phyloP scores from a whole-genome alignment of 2,888 invertebrate genomes.

The Biston betularia region DNA sequence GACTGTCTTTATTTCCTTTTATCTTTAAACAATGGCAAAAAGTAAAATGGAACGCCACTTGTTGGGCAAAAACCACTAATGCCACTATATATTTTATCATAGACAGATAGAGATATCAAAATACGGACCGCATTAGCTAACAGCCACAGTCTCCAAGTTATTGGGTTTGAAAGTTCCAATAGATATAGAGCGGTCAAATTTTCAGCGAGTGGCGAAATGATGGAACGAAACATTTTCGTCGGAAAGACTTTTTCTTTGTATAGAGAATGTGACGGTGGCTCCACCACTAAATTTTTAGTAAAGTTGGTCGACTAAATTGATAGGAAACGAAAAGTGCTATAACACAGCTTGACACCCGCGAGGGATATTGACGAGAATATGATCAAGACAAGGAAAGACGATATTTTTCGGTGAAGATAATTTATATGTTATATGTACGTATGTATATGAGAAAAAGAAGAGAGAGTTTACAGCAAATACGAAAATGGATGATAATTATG shows the following conservation, averaged over 20 bases:
- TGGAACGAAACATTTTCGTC: neutral
- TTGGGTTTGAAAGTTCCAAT: conserved; percentile 15
- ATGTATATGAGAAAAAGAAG: neutral
- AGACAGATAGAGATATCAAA: conserved; percentile 9
- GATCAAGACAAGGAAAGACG: conserved; percentile 11
- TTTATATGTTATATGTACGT: conserved; percentile 1
- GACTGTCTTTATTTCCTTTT: no score
- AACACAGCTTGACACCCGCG: conserved; percentile 21
- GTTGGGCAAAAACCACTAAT: neutral
- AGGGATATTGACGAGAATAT: conserved; percentile 20
- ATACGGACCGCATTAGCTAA: conserved; percentile 2
- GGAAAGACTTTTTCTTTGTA: neutral
- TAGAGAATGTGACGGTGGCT: neutral
- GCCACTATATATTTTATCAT: conserved; percentile 1
- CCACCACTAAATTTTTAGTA: neutral
- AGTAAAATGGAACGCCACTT: neutral
- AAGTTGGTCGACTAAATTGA: conserved; percentile 1
- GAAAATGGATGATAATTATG: neutral
- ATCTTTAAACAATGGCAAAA: neutral
- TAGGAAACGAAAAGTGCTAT: conserved; percentile 17
- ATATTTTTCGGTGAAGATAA: conserved; percentile 5
- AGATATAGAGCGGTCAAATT: neutral
- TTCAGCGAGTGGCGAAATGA: neutral
- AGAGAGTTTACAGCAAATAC: neutral
- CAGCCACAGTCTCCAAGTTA: conserved; percentile 2